Evolutionary conservation across 2,797 vertebrate genomes (phyloP).

Genomic region (Eulemur rubriventer): DNA sequence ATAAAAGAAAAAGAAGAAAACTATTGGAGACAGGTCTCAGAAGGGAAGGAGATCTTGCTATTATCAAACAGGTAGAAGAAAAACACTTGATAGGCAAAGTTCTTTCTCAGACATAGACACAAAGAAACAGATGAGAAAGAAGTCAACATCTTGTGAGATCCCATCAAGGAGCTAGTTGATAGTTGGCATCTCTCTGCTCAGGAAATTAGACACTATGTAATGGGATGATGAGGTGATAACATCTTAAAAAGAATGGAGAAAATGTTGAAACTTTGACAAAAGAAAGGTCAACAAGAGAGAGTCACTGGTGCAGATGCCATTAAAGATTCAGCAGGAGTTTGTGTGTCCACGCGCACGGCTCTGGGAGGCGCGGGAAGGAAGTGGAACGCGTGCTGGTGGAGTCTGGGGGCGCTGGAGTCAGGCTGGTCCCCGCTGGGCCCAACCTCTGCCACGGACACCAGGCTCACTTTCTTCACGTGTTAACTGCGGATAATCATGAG

Average conservation of each 20-base stretch:
- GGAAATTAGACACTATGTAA: background rate
- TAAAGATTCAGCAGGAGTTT: background rate
- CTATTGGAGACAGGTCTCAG: background rate
- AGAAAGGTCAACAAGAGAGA: background rate
- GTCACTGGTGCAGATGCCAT: fast-evolving
- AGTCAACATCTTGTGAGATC: background rate
- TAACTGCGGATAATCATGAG: background rate
- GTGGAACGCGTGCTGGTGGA: fast-evolving
- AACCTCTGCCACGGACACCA: background rate
- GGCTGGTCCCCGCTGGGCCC: background rate
- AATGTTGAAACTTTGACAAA: background rate
- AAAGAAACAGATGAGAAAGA: background rate
- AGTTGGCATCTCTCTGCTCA: background rate
- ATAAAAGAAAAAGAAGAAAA: background rate
- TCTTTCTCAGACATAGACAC: background rate
- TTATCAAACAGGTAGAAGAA: background rate
- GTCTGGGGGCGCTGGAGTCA: background rate
- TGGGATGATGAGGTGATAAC: background rate
- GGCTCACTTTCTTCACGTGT: background rate
- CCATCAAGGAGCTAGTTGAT: background rate
- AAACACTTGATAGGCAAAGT: background rate
- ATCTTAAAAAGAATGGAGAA: background rate
- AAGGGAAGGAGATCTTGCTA: background rate
- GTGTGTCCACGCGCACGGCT: fast-evolving
- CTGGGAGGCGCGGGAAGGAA: background rate